phyloP scores from a whole-genome alignment of 2,113 vertebrate genomes.

The Thunnus thynnus region DNA sequence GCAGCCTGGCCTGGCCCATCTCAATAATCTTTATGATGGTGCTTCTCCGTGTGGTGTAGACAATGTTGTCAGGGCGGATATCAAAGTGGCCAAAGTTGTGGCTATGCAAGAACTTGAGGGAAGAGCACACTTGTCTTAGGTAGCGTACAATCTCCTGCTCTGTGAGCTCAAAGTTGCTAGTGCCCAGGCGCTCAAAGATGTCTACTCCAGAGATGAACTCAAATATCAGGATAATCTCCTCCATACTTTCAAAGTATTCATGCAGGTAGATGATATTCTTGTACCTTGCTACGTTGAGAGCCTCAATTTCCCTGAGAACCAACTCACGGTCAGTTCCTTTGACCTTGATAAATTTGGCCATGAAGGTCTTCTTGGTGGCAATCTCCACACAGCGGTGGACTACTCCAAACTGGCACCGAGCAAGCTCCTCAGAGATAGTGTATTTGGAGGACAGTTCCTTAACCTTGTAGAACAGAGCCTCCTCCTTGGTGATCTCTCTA shows the following conservation, averaged over 20 bases:
- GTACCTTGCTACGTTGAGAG: constrained; percentile 93
- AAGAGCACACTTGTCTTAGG: constrained; percentile 92
- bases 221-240: constrained; percentile 96
- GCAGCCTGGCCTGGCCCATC: constrained; percentile 94
- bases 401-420: constrained; percentile 95
- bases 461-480: constrained; percentile 91
- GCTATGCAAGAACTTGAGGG: constrained; percentile 92
- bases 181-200: constrained; percentile 96
- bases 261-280: constrained; percentile 93
- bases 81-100: constrained; percentile 95
- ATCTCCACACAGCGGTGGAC: constrained; percentile 94
- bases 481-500: constrained; percentile 88
- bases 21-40: constrained; percentile 93
- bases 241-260: constrained; percentile 98
- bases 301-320: constrained; percentile 97
- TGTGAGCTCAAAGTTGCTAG: constrained; percentile 92
- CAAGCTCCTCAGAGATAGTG: constrained; percentile 95
- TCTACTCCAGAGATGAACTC: constrained; percentile 98
- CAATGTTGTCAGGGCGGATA: constrained; percentile 96
- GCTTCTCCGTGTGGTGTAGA: constrained; percentile 94
- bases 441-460: constrained; percentile 95
- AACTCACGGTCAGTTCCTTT: constrained; percentile 96
- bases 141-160: constrained; percentile 96
- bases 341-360: constrained; percentile 98
- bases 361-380: constrained; percentile 95